Conservation (phyloP, 2,888 invertebrate species). For the Drosophila lacicola region DNA sequence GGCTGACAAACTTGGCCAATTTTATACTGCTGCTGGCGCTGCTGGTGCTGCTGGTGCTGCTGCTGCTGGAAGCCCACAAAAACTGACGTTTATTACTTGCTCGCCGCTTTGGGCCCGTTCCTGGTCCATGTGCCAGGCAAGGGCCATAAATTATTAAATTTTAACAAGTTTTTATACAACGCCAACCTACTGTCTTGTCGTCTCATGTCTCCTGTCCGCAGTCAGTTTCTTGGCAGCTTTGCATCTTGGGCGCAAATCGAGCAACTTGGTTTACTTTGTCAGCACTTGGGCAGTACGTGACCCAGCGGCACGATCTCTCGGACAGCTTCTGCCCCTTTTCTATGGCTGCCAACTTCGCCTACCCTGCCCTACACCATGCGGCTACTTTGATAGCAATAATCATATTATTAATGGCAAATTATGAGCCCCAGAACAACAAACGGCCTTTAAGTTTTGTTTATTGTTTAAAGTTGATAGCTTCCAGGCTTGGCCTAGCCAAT, state of each 20-base stretch:
- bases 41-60: conserved; percentile 8
- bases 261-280: conserved; percentile 58
- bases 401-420: conserved; percentile 61
- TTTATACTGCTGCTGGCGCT: conserved; percentile 35
- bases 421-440: neutral
- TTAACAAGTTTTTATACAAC: conserved; percentile 78
- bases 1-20: conserved; percentile 73
- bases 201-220: conserved; percentile 21
- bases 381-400: conserved; percentile 60
- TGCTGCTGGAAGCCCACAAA: conserved; percentile 49
- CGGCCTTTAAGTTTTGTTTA: conserved; percentile 1
- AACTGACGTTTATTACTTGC: conserved; percentile 76
- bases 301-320: conserved; percentile 19
- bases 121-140: conserved; percentile 50
- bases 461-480: neutral
- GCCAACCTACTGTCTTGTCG: conserved; percentile 58
- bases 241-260: conserved; percentile 33
- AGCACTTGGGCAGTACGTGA: conserved; percentile 64
- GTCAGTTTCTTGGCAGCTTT: conserved; percentile 31
- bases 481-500: neutral
- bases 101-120: conserved; percentile 14
- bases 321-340: conserved; percentile 1
- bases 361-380: conserved; percentile 15
- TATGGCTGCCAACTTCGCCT: neutral
- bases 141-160: conserved; percentile 80